phyloP scores from a whole-genome alignment of 2,888 invertebrate genomes.

The Holacanthella duospinosa region DNA sequence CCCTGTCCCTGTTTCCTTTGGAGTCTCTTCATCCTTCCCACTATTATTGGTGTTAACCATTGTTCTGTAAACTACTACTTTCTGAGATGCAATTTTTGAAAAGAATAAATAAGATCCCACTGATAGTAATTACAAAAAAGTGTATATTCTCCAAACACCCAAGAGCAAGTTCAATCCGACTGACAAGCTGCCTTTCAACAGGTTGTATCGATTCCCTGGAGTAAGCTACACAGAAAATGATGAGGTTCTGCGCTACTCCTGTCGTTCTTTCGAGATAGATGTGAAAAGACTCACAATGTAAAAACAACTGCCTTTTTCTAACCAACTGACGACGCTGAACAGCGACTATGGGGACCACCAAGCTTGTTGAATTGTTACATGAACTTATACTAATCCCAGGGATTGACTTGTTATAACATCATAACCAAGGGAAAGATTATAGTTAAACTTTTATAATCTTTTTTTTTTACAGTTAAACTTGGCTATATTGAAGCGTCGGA shows the following conservation, averaged over 20 bases:
- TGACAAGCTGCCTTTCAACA: conserved; percentile 1
- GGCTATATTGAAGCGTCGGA: too few relatives aligned
- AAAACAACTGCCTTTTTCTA: not conserved
- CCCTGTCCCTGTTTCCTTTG: not conserved
- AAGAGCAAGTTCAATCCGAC: not conserved
- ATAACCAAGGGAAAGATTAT: too few relatives aligned
- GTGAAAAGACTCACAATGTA: not conserved
- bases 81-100: not conserved
- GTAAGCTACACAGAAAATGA: not conserved
- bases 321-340: not conserved
- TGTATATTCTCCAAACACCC: not conserved
- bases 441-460: too few relatives aligned
- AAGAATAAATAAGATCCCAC: not conserved
- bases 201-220: conserved; percentile 4
- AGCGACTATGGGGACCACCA: not conserved
- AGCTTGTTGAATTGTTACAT: too few relatives aligned
- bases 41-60: not conserved
- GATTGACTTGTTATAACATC: too few relatives aligned
- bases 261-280: not conserved
- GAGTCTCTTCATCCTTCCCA: not conserved
- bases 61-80: not conserved
- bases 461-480: too few relatives aligned
- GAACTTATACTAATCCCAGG: too few relatives aligned
- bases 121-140: not conserved
- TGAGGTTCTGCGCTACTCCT: not conserved